These are phyloP conservation scores for Chrysocyon brachyurus DNA, from an alignment of 2,797 vertebrate species.

Conservation along the genomic window DNA sequence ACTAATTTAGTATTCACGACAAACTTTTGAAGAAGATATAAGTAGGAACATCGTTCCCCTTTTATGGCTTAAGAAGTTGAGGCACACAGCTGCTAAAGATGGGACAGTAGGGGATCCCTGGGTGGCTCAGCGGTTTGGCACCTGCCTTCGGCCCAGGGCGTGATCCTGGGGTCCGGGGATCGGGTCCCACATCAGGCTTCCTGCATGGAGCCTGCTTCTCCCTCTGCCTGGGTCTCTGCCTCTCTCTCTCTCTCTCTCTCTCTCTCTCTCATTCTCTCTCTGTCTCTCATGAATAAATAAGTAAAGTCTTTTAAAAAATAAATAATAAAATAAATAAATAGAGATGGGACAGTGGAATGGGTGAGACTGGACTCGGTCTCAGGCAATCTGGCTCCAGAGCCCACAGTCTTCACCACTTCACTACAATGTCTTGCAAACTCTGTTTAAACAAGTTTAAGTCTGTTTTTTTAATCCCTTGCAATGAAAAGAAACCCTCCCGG, in stretches of 20 bases:
- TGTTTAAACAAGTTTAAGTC: neutral
- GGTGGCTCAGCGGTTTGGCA: too few species aligned
- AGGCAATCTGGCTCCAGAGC: neutral
- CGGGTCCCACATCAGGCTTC: too few species aligned
- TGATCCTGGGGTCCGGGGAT: too few species aligned
- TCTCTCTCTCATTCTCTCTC: too few species aligned
- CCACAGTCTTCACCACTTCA: neutral
- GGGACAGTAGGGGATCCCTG: neutral
- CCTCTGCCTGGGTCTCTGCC: too few species aligned
- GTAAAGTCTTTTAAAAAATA: too few species aligned
- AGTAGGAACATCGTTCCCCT: neutral
- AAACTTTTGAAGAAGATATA: neutral
- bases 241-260: too few species aligned
- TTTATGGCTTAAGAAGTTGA: constrained; percentile 27
- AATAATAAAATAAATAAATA: too few species aligned
- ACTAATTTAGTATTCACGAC: neutral
- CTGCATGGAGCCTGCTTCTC: too few species aligned
- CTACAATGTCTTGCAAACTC: neutral
- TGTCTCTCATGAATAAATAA: too few species aligned
- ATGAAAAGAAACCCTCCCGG: neutral
- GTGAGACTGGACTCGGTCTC: neutral
- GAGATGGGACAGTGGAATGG: neutral
- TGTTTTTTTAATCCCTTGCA: neutral
- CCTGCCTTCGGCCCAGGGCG: too few species aligned
- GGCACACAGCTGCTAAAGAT: neutral